Evolutionary conservation across 2,113 vertebrate genomes (phyloP).

Genomic region (Edolisoma coerulescens): DNA sequence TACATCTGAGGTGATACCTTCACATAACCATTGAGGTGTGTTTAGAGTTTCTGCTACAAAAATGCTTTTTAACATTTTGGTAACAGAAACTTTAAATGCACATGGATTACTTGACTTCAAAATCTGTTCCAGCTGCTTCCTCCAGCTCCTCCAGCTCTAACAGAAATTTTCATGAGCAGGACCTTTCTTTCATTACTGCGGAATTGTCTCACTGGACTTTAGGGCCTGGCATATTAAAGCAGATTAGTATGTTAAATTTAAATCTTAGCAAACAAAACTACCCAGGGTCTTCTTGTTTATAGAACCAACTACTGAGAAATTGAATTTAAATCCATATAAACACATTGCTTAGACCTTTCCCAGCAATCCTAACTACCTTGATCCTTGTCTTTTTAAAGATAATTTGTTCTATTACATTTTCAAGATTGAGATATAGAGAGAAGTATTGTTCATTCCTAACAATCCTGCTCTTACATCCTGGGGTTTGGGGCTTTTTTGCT

Average conservation of each 20-base stretch:
- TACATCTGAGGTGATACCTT: background rate
- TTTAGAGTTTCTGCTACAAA: background rate
- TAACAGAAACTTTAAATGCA: background rate
- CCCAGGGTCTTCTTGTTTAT: background rate
- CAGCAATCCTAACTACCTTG: background rate
- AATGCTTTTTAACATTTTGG: background rate
- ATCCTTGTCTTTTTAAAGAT: background rate
- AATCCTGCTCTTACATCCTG: background rate
- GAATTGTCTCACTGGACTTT: background rate
- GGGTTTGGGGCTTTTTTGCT: background rate
- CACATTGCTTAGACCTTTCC: background rate
- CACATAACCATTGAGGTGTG: background rate
- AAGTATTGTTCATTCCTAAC: background rate
- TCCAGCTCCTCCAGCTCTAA: background rate
- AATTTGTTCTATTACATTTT: background rate
- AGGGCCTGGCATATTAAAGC: background rate
- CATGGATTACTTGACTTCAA: rapidly evolving
- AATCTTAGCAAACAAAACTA: background rate
- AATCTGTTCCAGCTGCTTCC: background rate
- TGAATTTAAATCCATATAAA: background rate
- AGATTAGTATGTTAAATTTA: background rate
- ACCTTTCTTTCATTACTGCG: background rate
- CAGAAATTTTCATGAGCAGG: background rate
- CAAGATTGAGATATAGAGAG: background rate
- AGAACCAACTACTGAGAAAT: background rate